Base-by-base conservation (phyloP, 2,113 vertebrate genomes). In the Lonchura striata region DNA sequence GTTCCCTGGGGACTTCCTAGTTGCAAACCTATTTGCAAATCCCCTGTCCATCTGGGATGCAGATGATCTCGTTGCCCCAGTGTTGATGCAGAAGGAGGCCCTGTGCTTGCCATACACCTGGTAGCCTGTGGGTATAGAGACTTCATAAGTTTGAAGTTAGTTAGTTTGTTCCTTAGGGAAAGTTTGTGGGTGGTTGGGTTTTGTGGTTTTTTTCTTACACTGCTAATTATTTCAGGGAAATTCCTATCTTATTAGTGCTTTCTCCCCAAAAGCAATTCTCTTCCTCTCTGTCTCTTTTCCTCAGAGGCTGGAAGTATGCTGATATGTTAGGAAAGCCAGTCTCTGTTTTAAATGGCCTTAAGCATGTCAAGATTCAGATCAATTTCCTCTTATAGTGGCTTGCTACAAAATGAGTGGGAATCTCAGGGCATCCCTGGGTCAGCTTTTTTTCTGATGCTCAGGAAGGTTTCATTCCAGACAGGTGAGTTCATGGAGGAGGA, bases 101-200 rank as follows among this genome's bases (percentile, higher is more conserved):
- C 12, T 0, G 0, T 63, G 56, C 28, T 70, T 54, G 33, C 31
- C 19, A 3, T 47, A 20, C 19, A 30, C 13, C 13, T 3, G 1
- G 8, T 66, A 28, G 53, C 33, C 42, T 72, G 21, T 61, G n/a
- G 31, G 22, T 79, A 21, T 25, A 35, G 31, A 65, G 13, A 17
- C 49, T 56, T 81, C 6, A 0, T 47, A 31, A 63, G 25, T 39
- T 57, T 59, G 56, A 86, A 80, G 41, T 10, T n/a, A n/a, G n/a
- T n/a, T n/a, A n/a, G n/a, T n/a, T n/a, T 53, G 69, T 83, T 88
- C 37, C 31, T 60, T 41, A 28, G 23, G 60, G 52, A 56, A 71
- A 15, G 28, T 88, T 94, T 75, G 35, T 68, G 28, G n/a, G 44
- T 86, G 17, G 31, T 24, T 74, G 24, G 5, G 5, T 46, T 54